A percentile compares a stretch with the other conserved stretches of the same genome.
These are phyloP conservation scores for Drosophila jambulina DNA, from an alignment of 1,140 invertebrate genomes.

Conservation along the genomic window DNA sequence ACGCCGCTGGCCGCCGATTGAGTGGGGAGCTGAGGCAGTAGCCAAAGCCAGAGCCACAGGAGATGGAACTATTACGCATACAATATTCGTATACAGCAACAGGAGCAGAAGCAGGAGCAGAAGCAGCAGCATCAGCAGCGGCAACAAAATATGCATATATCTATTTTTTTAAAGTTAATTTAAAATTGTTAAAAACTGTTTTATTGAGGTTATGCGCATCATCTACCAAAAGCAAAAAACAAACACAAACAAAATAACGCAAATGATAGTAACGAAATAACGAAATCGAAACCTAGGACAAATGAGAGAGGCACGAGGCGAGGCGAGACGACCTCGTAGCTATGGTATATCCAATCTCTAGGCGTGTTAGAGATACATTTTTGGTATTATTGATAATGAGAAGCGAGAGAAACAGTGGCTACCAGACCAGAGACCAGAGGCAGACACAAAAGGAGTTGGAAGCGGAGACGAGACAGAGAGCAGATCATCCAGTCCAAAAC, in stretches of 20 bases:
- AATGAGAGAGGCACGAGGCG: constrained; percentile 13
- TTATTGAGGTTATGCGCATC: constrained; percentile 72
- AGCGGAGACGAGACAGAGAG: not conserved
- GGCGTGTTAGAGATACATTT: constrained; percentile 25
- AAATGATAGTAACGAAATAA: constrained; percentile 46
- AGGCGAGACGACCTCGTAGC: constrained; percentile 24
- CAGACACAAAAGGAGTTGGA: not conserved
- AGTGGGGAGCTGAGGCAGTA: constrained; percentile 28
- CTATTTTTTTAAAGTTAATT: constrained; percentile 77
- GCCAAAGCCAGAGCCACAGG: not conserved
- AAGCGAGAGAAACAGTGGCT: not conserved
- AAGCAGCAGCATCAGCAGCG: constrained; percentile 14
- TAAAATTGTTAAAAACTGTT: constrained; percentile 75
- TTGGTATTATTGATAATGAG: constrained; percentile 36
- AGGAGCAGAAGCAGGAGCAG: constrained; percentile 6
- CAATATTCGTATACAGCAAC: constrained; percentile 43
- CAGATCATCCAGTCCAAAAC: not conserved
- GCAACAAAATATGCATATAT: constrained; percentile 52
- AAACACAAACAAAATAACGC: constrained; percentile 23
- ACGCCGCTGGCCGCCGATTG: constrained; percentile 67
- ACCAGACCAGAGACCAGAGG: not conserved
- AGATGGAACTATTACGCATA: constrained; percentile 53
- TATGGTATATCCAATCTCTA: constrained; percentile 23
- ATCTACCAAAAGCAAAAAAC: constrained; percentile 49
- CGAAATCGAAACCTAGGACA: constrained; percentile 42